Percentiles rank a stretch among this genome's conserved stretches.
Evolutionary conservation across 2,797 vertebrate species (phyloP).

Genomic region (Paratrypauchen microcephalus): DNA sequence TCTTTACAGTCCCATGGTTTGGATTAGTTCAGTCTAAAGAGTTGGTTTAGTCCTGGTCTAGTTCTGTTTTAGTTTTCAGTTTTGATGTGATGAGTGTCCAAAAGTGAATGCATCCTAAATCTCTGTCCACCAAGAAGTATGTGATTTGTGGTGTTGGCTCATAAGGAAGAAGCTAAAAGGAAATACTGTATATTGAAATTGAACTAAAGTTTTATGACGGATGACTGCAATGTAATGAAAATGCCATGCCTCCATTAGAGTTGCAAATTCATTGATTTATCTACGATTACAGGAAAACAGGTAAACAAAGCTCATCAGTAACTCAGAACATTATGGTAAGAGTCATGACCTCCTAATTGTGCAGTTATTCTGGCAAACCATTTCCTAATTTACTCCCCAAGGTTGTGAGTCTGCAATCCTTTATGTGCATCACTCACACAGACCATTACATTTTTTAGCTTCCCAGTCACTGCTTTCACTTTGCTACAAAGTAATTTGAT

Average conservation of each 20-base stretch:
- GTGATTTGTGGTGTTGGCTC: background rate
- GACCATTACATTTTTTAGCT: background rate
- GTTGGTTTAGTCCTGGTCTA: background rate
- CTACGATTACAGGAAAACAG: background rate
- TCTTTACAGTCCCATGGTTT: too few species aligned
- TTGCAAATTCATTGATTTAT: slow-evolving; percentile 1
- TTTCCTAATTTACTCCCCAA: too few species aligned
- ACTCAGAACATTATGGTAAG: background rate
- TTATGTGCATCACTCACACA: background rate
- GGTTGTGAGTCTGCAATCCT: background rate
- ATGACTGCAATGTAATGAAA: slow-evolving; percentile 1
- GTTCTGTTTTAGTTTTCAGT: background rate
- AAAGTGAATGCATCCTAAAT: background rate
- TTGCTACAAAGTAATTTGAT: background rate
- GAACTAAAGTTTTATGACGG: background rate
- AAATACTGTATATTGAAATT: slow-evolving; percentile 7
- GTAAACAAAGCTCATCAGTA: background rate
- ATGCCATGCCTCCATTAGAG: background rate
- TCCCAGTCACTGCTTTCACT: too few species aligned
- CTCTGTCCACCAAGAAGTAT: background rate
- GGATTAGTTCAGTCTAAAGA: too few species aligned
- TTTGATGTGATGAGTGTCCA: background rate
- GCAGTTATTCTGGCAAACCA: background rate
- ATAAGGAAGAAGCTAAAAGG: background rate
- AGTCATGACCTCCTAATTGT: background rate